Base-by-base conservation (phyloP, 2,888 invertebrate genomes). In the Drosophila flavopinicola region DNA sequence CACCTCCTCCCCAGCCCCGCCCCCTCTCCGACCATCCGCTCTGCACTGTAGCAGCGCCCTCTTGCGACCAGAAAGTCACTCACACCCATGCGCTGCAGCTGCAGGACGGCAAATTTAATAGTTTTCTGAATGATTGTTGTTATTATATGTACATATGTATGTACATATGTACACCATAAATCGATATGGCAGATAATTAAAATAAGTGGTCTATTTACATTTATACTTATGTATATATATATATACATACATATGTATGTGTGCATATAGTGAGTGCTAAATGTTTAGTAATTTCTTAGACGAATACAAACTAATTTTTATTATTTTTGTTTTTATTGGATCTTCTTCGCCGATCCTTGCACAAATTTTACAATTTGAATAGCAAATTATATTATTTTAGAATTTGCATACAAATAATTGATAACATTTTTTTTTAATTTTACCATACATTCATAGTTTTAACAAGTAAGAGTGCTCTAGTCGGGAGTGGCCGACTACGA, bases 161-260 rank as follows among this genome's bases (percentile, higher is more conserved):
- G 20, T 20, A 20, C 4, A 35, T 45, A 56, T 13, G 5, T 3
- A 25, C 49, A 30, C 24, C 15, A 32, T 24, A 59, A 39, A 41
- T 39, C 38, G 44, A 59, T 32, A 38, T 59, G 9, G n/a, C 15
- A 61, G 20, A 7, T 20, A 20, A 23, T 27, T 23, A 3, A 6
- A 27, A 13, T 20, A 11, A 17, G 9, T 13, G 1, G 1, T 10
- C 7, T 38, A 25, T 30, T 17, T 27, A n/a, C n/a, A n/a, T n/a
- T n/a, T n/a, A 20, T 20, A 20, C 20, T 13, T 24, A 17, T 30
- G 23, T 10, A 2, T 39, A 23, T 15, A 58, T 30, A 11, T 47
- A 24, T 24, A 24, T 20, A 20, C 20, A 20, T 20, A 20, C 20
- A 20, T 20, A 33, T 33, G 25, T 9, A n/a, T n/a, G n/a, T n/a